A percentile compares a stretch with the other conserved stretches of the same genome.
Evolutionary conservation across 1,140 invertebrate genomes (phyloP).

Genomic region (Aphaenogaster rudis): DNA sequence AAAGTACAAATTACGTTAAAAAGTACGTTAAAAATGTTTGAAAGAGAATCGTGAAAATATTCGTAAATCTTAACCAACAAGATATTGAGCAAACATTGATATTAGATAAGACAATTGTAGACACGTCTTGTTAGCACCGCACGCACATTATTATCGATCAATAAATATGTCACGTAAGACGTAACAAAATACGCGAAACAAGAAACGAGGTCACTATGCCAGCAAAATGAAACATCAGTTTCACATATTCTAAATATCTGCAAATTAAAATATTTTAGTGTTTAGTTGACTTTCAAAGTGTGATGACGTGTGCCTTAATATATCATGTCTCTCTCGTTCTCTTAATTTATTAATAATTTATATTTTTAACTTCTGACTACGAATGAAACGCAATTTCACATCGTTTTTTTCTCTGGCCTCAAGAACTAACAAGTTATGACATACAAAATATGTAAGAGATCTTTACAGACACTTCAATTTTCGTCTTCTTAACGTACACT

Average conservation of each 20-base stretch:
- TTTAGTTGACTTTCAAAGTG: no score
- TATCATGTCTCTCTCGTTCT: no score
- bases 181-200: neutral
- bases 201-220: conserved; percentile 13
- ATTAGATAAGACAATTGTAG: conserved; percentile 37
- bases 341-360: no score
- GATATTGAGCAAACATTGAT: conserved; percentile 33
- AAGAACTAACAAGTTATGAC: no score
- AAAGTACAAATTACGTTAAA: neutral
- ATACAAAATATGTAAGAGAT: no score
- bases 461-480: no score
- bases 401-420: no score
- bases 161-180: conserved; percentile 24
- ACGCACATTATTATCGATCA: conserved; percentile 26
- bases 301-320: no score
- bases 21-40: neutral
- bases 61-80: conserved; percentile 5
- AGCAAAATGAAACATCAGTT: neutral
- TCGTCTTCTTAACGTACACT: no score
- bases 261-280: no score
- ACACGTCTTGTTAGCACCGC: conserved; percentile 9
- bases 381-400: no score
- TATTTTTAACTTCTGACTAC: no score
- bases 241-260: neutral
- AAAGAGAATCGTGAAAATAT: neutral